Base-by-base conservation (phyloP, 64 coral and sea anemone genomes). In the Anthopleura sola region DNA sequence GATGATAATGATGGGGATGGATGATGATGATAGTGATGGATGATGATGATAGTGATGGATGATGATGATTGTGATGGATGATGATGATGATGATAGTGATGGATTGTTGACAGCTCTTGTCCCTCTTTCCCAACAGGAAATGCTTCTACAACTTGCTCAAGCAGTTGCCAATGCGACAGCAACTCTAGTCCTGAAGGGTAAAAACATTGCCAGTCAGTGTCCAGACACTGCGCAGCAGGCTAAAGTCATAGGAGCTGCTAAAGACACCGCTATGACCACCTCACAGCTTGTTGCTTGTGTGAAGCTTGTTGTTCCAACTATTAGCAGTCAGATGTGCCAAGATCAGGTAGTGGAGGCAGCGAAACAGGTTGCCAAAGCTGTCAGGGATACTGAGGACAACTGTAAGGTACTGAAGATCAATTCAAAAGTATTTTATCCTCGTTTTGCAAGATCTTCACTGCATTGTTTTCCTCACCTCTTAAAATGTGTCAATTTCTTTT, bases 241-340 rank as follows among this genome's bases (percentile, higher is more conserved):
- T 32, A 93, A 99, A 54, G 93, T 99, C 24, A 99, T 99, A 40
- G 93, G 83, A 39, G 89, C 97, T 5, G 97, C 97, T 13, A 99
- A 99, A 60, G 97, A 99, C 84, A 99, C 97, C 33, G 97, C 97
- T n/a, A 99, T 94, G 86, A 99, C 92, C 13, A 99, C 97, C 33
- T 91, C 97, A 0, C 97, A 99, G 71, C 90, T 99, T 10, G 97
- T 99, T 24, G 97, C 97, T 12, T 99, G 97, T 80, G 93, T 94
- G 7, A 99, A 99, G 56, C 88, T 99, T 68, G 86, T 99, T 24
- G 97, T 94, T 18, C 97, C 97, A 1, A 89, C 97, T 3, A 92
- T 99, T 56, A 95, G 86, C 34, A 99, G 97, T 86, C 97, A 95
- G 46, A 92, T 99, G 92, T 99, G 97, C 26, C 84, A 93, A 48